These are phyloP conservation scores for Schizaphis graminum DNA, from an alignment of 2,888 invertebrate genomes.

Conservation along the genomic window DNA sequence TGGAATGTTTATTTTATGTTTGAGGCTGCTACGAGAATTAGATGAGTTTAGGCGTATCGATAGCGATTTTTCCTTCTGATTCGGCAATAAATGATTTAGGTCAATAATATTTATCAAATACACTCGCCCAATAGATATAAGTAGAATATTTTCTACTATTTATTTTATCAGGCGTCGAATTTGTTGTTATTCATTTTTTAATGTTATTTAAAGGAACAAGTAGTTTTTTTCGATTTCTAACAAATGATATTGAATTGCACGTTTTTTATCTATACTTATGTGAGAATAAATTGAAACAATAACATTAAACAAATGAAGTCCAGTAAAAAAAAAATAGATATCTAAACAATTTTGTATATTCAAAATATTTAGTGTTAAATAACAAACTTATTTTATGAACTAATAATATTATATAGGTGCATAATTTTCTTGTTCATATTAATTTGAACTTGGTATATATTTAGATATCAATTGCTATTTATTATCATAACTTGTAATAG, in stretches of 20 bases:
- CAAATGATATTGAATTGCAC: background rate
- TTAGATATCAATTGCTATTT: background rate
- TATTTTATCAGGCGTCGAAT: background rate
- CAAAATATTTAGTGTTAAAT: background rate
- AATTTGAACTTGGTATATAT: background rate
- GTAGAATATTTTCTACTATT: constrained; percentile 30
- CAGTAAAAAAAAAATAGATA: background rate
- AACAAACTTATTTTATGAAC: background rate
- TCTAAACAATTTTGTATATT: background rate
- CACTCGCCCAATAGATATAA: background rate
- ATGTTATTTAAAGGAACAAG: background rate
- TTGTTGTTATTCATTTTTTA: background rate
- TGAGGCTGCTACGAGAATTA: background rate
- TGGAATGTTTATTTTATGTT: background rate
- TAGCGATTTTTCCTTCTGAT: background rate
- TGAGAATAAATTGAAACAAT: background rate
- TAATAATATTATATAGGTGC: background rate
- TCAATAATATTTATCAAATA: constrained; percentile 11
- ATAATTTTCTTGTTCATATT: background rate
- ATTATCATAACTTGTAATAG: background rate
- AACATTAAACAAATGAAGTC: background rate
- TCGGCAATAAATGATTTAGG: background rate
- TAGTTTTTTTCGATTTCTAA: background rate
- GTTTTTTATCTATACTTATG: background rate
- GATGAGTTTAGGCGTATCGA: background rate